Evolutionary conservation across 2,797 vertebrate species (phyloP).

Genomic region (Linurgus olivaceus): DNA sequence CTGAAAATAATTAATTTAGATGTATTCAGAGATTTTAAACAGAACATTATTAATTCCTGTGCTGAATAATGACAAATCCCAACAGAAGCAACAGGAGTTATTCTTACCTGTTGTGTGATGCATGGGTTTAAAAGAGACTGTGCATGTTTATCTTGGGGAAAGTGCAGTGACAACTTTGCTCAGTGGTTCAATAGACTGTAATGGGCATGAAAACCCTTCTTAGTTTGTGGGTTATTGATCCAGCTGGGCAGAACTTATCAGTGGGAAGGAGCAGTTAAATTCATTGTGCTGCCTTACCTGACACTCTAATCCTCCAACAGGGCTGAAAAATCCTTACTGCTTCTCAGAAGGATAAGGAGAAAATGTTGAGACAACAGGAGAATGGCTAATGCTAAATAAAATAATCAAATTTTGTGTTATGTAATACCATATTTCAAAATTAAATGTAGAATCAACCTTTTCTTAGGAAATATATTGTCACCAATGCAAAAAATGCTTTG

Average conservation of each 20-base stretch:
- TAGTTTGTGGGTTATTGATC: constrained; percentile 24
- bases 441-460: neutral
- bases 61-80: neutral
- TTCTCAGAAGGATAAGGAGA: neutral
- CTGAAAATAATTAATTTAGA: neutral
- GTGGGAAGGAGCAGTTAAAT: constrained; percentile 3
- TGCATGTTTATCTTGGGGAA: neutral
- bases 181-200: neutral
- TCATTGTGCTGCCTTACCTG: neutral
- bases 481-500: neutral
- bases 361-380: neutral
- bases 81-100: neutral
- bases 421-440: neutral
- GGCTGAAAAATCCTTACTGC: neutral
- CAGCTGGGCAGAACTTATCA: neutral
- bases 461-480: neutral
- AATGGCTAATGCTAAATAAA: neutral
- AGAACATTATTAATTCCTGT: neutral
- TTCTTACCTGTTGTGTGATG: neutral
- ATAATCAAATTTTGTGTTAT: neutral
- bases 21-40: neutral
- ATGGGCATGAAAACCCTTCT: neutral
- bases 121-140: neutral
- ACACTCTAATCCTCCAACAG: neutral
- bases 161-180: neutral